Percentiles rank a stretch among this genome's conserved stretches.
Conservation (phyloP, 2,888 invertebrate species). For the Leuctra nigra region DNA sequence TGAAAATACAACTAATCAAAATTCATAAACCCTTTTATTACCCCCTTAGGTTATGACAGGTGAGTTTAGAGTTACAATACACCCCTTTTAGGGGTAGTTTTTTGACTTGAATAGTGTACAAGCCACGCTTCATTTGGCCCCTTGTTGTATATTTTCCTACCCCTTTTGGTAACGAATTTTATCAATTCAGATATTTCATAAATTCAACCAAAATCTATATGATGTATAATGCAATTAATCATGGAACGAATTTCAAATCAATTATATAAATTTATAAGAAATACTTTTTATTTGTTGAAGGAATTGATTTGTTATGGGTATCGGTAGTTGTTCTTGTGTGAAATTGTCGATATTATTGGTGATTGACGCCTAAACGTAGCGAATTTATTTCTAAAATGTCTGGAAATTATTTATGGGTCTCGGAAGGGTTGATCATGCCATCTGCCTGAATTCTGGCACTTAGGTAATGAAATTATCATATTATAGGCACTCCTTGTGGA, state of each 20-base stretch:
- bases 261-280: background rate
- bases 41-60: background rate
- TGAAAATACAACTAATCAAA: constrained; percentile 1
- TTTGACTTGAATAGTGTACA: constrained; percentile 1
- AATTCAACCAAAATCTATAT: background rate
- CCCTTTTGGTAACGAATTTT: background rate
- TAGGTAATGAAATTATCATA: background rate
- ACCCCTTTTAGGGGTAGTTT: constrained; percentile 6
- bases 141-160: background rate
- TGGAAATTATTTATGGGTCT: background rate
- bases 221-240: background rate
- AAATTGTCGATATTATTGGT: constrained; percentile 18
- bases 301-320: background rate
- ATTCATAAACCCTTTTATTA: constrained; percentile 8
- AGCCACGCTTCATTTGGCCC: constrained; percentile 8
- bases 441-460: background rate
- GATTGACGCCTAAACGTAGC: too few relatives aligned
- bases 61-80: background rate
- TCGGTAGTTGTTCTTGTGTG: background rate
- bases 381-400: background rate
- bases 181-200: too few relatives aligned
- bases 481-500: too few relatives aligned
- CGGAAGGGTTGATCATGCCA: background rate
- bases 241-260: background rate
- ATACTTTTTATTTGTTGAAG: constrained; percentile 1